Conservation (phyloP, 1,140 invertebrate genomes). For the Camponotus floridanus region DNA sequence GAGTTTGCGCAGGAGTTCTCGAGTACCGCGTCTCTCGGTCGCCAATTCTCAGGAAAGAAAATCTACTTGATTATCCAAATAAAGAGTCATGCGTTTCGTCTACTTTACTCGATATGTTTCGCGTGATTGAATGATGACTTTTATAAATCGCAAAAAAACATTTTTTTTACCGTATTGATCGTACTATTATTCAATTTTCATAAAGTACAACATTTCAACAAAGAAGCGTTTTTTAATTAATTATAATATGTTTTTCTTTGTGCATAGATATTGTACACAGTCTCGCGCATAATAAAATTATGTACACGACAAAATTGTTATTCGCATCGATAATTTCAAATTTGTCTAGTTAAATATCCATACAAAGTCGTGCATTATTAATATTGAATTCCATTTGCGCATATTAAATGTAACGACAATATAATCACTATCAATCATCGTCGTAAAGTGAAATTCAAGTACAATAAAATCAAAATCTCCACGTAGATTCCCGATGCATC, state of each 20-base stretch:
- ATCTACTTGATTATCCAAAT: conserved; percentile 62
- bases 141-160: neutral
- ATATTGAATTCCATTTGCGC: neutral
- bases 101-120: conserved; percentile 11
- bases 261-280: neutral
- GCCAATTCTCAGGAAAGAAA: conserved; percentile 55
- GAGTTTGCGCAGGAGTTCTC: conserved; percentile 53
- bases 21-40: conserved; percentile 45
- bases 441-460: conserved; percentile 32
- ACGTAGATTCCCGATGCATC: conserved; percentile 9
- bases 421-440: neutral
- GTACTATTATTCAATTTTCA: neutral
- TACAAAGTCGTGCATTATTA: neutral
- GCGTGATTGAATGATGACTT: neutral
- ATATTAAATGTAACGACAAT: neutral
- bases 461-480: conserved; percentile 50
- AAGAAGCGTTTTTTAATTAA: neutral
- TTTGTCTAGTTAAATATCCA: neutral
- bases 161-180: neutral
- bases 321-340: neutral
- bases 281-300: conserved; percentile 19
- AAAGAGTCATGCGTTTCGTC: conserved; percentile 42
- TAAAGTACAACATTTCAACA: conserved; percentile 25
- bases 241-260: neutral
- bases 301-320: conserved; percentile 19